Base-by-base conservation (phyloP, 2,888 invertebrate species). In the Lasioglossum oenotherae region DNA sequence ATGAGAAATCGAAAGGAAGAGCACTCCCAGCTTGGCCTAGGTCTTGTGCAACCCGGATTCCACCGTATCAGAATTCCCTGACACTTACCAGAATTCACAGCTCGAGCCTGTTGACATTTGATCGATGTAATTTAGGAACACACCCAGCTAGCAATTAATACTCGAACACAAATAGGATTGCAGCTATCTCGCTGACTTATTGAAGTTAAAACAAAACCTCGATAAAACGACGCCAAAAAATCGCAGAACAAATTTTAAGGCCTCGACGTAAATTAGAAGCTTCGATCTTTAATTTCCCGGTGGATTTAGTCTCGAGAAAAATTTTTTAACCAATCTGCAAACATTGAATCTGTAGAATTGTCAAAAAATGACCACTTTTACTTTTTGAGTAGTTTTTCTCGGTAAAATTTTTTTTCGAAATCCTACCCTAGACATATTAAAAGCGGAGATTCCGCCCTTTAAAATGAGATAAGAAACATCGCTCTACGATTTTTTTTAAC, bases 1-100 rank as follows among this genome's bases (percentile, higher is more conserved):
- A 82, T 77, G 81, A 74, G 81, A 87, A 86, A 83, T 82, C 69
- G 81, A 81, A 83, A 81, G 81, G 86, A 86, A 82, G 83, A 82
- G 74, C 74, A 75, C 84, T 75, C 78, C 84, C 84, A 75, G 84
- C 38, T 78, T 71, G 60, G n/a, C 23, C 75, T 74, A 23, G 14
- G 71, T 19, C 46, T 84, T 78, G 74, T 72, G 44, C 44, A 83
- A 82, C 38, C n/a, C n/a, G 53, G 74, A 82, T 81, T 67, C 49
- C 73, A 60, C 41, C 38, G 69, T 49, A 69, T 76, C 67, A 80
- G 72, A 77, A 80, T 77, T 76, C 64, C 41, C 75, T 57, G 72
- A 57, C 72, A 72, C 72, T 74, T 49, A 57, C 23, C 75, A 71
- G 82, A 82, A 88, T 88, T 89, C 89, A 81, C 53, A 78, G 77